Conservation (phyloP, 2,888 invertebrate species). For the Drosophila lutescens region DNA sequence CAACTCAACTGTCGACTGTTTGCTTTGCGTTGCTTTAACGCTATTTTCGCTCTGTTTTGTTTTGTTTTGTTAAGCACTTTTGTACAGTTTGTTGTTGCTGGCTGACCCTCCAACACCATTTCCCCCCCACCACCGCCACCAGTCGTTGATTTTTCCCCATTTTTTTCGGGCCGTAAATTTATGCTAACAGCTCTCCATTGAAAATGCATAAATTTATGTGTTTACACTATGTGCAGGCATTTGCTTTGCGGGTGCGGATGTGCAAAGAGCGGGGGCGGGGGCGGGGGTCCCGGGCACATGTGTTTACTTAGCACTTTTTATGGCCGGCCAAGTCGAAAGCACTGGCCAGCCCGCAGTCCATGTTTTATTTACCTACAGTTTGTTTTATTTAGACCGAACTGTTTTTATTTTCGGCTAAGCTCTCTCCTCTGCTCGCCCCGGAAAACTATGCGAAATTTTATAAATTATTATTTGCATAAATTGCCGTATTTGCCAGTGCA, state of each 20-base stretch:
- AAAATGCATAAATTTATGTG: slow-evolving; percentile 80
- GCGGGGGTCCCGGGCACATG: slow-evolving; percentile 53
- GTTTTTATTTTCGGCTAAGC: slow-evolving; percentile 44
- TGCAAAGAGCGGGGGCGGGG: slow-evolving; percentile 8
- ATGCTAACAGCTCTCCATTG: slow-evolving; percentile 79
- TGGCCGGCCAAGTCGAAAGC: slow-evolving; percentile 51
- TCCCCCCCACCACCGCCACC: slow-evolving; percentile 17
- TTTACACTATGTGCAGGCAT: slow-evolving; percentile 76
- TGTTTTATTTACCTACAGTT: slow-evolving; percentile 69
- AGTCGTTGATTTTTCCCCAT: slow-evolving; percentile 38
- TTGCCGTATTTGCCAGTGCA: slow-evolving; percentile 29
- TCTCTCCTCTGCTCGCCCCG: slow-evolving; percentile 4
- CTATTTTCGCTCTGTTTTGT: slow-evolving; percentile 69
- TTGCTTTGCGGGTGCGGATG: slow-evolving; percentile 46
- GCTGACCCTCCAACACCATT: slow-evolving; percentile 52
- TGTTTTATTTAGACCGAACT: slow-evolving; percentile 67
- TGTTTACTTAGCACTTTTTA: slow-evolving; percentile 78
- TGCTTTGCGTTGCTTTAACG: slow-evolving; percentile 75
- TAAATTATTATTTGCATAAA: slow-evolving; percentile 72
- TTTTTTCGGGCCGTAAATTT: slow-evolving; percentile 68
- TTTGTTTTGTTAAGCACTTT: slow-evolving; percentile 66
- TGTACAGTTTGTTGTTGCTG: slow-evolving; percentile 49
- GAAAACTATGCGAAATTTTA: slow-evolving; percentile 66
- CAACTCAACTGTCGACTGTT: slow-evolving; percentile 69
- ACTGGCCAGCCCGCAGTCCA: slow-evolving; percentile 43